Percentiles rank a stretch among this genome's conserved stretches.
Conservation (phyloP, 2,797 vertebrate species). For the Kryptopterus vitreolus region DNA sequence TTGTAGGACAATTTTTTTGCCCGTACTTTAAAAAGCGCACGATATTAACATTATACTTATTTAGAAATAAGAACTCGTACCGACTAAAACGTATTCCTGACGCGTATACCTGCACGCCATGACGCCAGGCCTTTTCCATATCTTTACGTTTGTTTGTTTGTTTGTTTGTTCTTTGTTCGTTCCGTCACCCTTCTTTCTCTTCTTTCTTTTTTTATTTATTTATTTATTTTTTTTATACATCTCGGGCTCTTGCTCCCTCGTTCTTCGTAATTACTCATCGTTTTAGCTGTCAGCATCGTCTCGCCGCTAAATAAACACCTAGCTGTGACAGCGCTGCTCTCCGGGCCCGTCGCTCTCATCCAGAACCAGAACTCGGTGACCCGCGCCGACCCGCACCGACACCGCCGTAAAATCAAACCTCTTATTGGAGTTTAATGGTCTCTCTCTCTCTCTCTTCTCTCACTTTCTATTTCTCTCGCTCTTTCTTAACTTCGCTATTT, state of each 20-base stretch:
- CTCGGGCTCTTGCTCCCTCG: conserved; percentile 29
- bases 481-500: too few species aligned
- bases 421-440: conserved; percentile 44
- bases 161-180: background rate
- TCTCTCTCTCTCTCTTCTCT: background rate
- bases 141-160: background rate
- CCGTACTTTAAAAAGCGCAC: too few species aligned
- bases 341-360: conserved; percentile 32
- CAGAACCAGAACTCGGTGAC: conserved; percentile 44
- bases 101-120: background rate
- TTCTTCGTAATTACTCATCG: conserved; percentile 39
- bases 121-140: background rate
- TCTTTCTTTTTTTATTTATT: background rate
- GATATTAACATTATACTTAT: too few species aligned
- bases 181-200: conserved; percentile 11
- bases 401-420: conserved; percentile 26
- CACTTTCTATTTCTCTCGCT: background rate
- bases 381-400: conserved; percentile 15
- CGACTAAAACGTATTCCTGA: background rate
- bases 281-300: conserved; percentile 49
- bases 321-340: conserved; percentile 20
- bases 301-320: conserved; percentile 50
- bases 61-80: background rate
- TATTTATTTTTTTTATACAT: too few species aligned
- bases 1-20: too few species aligned